Evolutionary conservation across 2,888 invertebrate genomes (phyloP), one percentile per base, ranked within the genome.

Genomic region (Hedya salicella): DNA sequence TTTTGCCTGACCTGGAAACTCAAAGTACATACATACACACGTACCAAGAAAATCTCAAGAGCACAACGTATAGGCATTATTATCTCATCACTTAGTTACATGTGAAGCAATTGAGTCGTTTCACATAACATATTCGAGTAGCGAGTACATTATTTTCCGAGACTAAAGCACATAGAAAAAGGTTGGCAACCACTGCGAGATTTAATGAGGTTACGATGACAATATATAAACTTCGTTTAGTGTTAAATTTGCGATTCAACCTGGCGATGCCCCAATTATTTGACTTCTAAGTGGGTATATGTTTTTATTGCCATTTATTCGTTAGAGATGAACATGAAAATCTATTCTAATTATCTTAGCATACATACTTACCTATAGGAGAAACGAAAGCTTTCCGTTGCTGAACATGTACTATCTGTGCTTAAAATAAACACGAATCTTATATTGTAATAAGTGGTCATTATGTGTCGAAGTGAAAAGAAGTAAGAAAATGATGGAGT

Each of bases 91-190:
- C 46, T 25, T 64, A 59, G 57, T 36, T 46, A 52, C 52, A 39
- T 39, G 39, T 25, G 21, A 46, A 39, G 59, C 59, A 65, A 65
- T 60, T 60, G 59, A 65, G 59, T 65, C 46, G 52, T 39, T 65
- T 52, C 39, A 60, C 39, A 65, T 65, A 65, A 65, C 59, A 44
- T 65, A 60, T 65, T 53, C 46, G 59, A 60, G 59, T 14, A 60
- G 46, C 39, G 65, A 65, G 65, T 65, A 65, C 65, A 60, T 65
- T 65, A 65, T 65, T 65, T 65, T 65, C 52, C 59, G 52, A 65
- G 59, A 53, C 46, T 44, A 65, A 65, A 65, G 52, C 59, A 65
- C 59, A 65, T 65, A 53, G 46, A 40, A 16, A 25, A 48, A 46
- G 59, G 14, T 53, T 0, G 21, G 46, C 19, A 17, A 17, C 65